Base-by-base conservation (phyloP, 2,113 vertebrate species). In the Arenaria interpres region DNA sequence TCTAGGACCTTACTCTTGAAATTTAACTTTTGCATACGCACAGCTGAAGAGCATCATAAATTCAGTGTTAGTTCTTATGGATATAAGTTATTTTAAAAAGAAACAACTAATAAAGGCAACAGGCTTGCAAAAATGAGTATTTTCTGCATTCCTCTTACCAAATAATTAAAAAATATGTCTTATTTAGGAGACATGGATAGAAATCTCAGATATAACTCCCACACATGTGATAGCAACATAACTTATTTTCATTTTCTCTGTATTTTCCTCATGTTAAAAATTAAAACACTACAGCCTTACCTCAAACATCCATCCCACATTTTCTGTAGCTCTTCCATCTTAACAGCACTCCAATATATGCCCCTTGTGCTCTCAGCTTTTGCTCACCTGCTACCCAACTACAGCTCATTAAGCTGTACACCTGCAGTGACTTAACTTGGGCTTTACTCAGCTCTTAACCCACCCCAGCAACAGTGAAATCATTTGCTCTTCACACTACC, bases 331-430 rank as follows among this genome's bases (percentile, higher is more conserved):
- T 57, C 71, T 37, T 69, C 46, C 7, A 20, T 5, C 0, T 0
- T 6, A 56, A 64, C n/a, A 83, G 5, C 24, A 12, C 7, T 33
- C 4, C 45, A 22, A 62, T 37, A 23, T 2, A 5, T 2, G 0
- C 3, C 14, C 13, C 39, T 30, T 75, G 16, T 62, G 17, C 30
- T 82, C 81, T 48, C 39, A 24, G 7, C 72, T 73, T 48, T 51
- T 50, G 24, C 21, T 67, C n/a, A 62, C 62, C 67, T 66, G 45
- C 74, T 69, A 35, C 53, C n/a, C 59, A 80, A 19, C 10, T 54
- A n/a, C 45, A 62, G 33, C 28, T 85, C 43, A 53, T 95, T 96
- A 93, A 85, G 82, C 41, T 57, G 22, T 71, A 94, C 96, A 95
- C 74, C 94, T 96, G 93, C 88, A 93, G 59, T 69, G 75, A 85